Conservation (phyloP, 1,140 invertebrate species). For the Hyphantria cunea region DNA sequence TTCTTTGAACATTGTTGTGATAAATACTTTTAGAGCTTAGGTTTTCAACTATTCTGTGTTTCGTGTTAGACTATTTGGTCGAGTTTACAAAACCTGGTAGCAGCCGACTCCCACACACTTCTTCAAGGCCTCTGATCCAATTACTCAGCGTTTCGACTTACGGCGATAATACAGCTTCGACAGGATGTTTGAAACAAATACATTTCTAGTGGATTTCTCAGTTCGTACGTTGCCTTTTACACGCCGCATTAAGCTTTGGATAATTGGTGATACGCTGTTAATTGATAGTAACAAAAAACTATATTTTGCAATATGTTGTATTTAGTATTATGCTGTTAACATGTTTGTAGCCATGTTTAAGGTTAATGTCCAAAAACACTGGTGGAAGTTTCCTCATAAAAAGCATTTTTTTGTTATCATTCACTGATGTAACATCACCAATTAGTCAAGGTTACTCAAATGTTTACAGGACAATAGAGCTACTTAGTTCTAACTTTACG, state of each 20-base stretch:
- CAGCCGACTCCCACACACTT: slow-evolving; percentile 48
- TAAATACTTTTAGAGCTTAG: slow-evolving; percentile 20
- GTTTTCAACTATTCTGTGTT: slow-evolving; percentile 13
- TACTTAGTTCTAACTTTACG: neutral
- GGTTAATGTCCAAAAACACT: neutral
- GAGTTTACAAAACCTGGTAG: slow-evolving; percentile 43
- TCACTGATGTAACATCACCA: slow-evolving; percentile 2
- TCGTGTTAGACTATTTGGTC: slow-evolving; percentile 15
- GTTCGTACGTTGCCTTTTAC: slow-evolving; percentile 13
- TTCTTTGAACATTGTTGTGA: slow-evolving; percentile 1
- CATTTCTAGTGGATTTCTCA: slow-evolving; percentile 18
- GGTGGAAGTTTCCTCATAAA: slow-evolving; percentile 5
- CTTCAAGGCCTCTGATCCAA: slow-evolving; percentile 49
- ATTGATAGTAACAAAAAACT: slow-evolving; percentile 11
- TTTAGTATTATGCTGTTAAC: too few relatives aligned
- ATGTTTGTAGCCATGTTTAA: too few relatives aligned
- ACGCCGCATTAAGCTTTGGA: slow-evolving; percentile 20
- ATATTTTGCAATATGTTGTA: slow-evolving; percentile 11
- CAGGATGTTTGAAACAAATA: slow-evolving; percentile 14
- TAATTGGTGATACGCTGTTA: slow-evolving; percentile 15
- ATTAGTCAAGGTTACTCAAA: slow-evolving; percentile 21
- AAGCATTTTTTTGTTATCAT: slow-evolving; percentile 8
- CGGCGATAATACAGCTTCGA: slow-evolving; percentile 11
- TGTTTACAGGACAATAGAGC: slow-evolving; percentile 6
- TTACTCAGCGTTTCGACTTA: slow-evolving; percentile 32